Base-by-base conservation (phyloP, 2,888 invertebrate species). In the Sclerodermus sp. region DNA sequence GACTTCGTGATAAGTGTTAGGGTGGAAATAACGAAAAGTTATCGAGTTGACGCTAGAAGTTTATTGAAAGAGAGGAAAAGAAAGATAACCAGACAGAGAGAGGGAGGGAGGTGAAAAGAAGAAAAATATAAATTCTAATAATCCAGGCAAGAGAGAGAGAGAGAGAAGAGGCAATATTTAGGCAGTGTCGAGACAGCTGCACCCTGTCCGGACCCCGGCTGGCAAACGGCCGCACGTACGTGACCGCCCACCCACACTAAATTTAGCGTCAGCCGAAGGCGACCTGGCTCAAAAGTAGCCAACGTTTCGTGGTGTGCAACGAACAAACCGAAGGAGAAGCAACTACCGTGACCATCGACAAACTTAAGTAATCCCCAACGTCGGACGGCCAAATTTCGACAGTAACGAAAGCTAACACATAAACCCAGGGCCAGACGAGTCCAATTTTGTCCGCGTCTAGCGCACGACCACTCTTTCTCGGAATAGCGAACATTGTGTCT, bases 211-310 rank as follows among this genome's bases (percentile, higher is more conserved):
- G 59, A 51, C 59, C 58, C 63, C 56, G 66, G 63, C 64, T 64
- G 69, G 68, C 69, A 64, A 71, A 62, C 67, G 64, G 69, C 68
- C 69, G 64, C 70, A 62, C 67, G 64, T 57, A 57, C 60, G 53
- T 57, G 57, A 53, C 60, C 71, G 68, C 67, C 71, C 70, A 73
- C 73, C 70, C 68, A 73, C 70, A 65, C 68, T 73, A 74, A 70
- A 72, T 73, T 73, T 74, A 73, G 72, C 65, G 54, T 13, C 58
- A 53, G 48, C 53, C 44, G 53, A 56, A 58, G 45, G 39, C 42
- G 34, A 39, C 39, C 50, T 23, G 15, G 30, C 14, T 56, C 55
- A 55, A 53, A 57, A 61, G 55, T 57, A 53, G 47, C 47, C 15
- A 51, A 42, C 51, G 49, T 5, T 8, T 23, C 23, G 23, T 5